A percentile compares a stretch with the other conserved stretches of the same genome.
Evolutionary conservation across 2,797 vertebrate genomes (phyloP).

Genomic region (Gorsachius magnificus): DNA sequence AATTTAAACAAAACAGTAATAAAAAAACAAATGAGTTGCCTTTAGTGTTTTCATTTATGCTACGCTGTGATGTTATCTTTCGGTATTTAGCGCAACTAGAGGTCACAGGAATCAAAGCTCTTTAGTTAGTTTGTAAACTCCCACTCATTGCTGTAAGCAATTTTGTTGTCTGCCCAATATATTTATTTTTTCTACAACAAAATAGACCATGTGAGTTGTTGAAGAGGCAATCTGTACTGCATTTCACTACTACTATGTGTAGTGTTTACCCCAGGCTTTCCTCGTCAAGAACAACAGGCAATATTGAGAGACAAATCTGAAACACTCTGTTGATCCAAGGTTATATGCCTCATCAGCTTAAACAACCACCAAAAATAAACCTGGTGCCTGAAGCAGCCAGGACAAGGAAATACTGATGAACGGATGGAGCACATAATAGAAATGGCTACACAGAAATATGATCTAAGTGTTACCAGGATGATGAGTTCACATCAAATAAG

Average conservation of each 20-base stretch:
- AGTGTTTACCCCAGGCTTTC: background rate
- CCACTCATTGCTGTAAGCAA: background rate
- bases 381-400: background rate
- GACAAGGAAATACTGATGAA: background rate
- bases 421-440: fast-evolving
- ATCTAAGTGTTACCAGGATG: background rate
- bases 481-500: background rate
- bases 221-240: background rate
- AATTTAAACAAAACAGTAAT: conserved; percentile 1
- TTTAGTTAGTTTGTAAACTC: conserved; percentile 17
- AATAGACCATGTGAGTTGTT: background rate
- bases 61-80: background rate
- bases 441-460: background rate
- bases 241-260: background rate
- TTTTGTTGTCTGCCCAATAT: conserved; percentile 13
- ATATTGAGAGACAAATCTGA: background rate
- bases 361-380: background rate
- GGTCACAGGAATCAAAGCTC: conserved; percentile 7
- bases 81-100: background rate
- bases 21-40: background rate
- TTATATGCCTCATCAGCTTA: background rate
- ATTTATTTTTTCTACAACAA: conserved; percentile 18
- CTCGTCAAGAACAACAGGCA: background rate
- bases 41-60: conserved; percentile 12
- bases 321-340: background rate